A percentile compares a stretch with the other conserved stretches of the same genome.
These are phyloP conservation scores for Percopsis omiscomaycus DNA, from an alignment of 2,797 vertebrate species.

Conservation along the genomic window DNA sequence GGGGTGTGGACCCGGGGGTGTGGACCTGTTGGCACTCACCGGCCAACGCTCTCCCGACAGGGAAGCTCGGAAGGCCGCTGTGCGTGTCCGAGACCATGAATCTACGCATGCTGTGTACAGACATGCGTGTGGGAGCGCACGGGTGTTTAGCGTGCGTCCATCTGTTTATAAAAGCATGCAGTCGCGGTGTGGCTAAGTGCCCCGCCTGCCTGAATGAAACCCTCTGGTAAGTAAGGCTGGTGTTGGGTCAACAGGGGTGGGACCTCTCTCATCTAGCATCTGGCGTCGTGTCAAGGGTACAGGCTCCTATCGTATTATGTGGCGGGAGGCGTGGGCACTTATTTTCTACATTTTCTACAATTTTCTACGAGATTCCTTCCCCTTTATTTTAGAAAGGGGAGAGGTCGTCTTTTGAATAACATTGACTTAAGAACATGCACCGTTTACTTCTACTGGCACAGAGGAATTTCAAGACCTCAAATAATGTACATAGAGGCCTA, in stretches of 20 bases:
- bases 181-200: conserved; percentile 26
- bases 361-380: conserved; percentile 23
- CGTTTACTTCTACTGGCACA: not conserved
- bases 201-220: conserved; percentile 53
- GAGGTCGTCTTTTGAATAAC: conserved; percentile 24
- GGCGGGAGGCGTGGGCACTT: conserved; percentile 11
- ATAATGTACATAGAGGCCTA: not conserved
- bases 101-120: not conserved
- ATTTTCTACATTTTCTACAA: conserved; percentile 1
- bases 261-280: conserved; percentile 19
- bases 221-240: conserved; percentile 19
- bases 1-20: no score
- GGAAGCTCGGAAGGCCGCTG: conserved; percentile 20
- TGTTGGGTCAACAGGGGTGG: conserved; percentile 23
- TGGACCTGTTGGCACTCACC: not conserved
- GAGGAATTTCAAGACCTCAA: conserved; percentile 8
- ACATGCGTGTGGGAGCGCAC: conserved; percentile 2
- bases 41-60: conserved; percentile 26
- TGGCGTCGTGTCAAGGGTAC: conserved; percentile 25
- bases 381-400: conserved; percentile 27
- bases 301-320: conserved; percentile 23
- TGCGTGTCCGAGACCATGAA: conserved; percentile 12
- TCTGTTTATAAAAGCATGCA: not conserved
- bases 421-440: conserved; percentile 10
- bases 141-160: conserved; percentile 4